These are phyloP conservation scores for Leucophora obtusa DNA, from an alignment of 2,888 invertebrate species.

Conservation along the genomic window DNA sequence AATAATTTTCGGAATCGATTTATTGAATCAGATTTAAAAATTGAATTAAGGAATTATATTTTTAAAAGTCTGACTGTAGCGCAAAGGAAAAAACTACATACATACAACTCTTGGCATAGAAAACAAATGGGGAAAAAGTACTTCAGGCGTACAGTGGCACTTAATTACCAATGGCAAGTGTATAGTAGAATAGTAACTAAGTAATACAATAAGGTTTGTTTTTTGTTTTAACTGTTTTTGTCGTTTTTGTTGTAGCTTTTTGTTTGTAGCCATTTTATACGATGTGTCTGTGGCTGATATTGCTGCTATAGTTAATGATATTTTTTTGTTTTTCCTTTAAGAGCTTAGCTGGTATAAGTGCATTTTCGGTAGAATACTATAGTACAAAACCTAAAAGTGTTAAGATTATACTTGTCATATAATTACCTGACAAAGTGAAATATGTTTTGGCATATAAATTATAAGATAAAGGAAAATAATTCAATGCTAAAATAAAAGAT, in stretches of 20 bases:
- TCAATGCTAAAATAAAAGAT: background rate
- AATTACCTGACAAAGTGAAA: conserved; percentile 15
- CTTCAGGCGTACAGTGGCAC: conserved; percentile 35
- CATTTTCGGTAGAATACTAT: conserved; percentile 3
- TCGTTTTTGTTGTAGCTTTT: background rate
- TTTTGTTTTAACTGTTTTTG: too few species aligned
- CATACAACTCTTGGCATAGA: conserved; percentile 2
- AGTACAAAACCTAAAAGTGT: conserved; percentile 4
- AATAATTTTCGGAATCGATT: too few species aligned
- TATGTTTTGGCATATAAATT: background rate
- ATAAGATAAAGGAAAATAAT: background rate
- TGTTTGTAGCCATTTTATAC: conserved; percentile 14
- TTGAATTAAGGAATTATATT: too few species aligned
- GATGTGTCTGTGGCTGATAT: background rate
- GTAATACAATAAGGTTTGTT: conserved; percentile 19
- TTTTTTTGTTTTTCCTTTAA: conserved; percentile 15
- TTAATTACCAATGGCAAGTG: conserved; percentile 57
- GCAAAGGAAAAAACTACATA: too few species aligned
- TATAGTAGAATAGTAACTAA: background rate
- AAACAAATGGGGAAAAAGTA: conserved; percentile 23
- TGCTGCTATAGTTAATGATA: conserved; percentile 24
- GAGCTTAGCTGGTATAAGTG: conserved; percentile 13
- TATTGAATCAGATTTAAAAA: too few species aligned
- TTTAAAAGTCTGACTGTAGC: too few species aligned
- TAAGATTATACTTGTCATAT: conserved; percentile 22